Evolutionary conservation across 37 sponge, comb jelly and placozoan genomes (phyloP), one percentile per base, ranked within the genome.

Genomic region (Amphimedon queenslandica): DNA sequence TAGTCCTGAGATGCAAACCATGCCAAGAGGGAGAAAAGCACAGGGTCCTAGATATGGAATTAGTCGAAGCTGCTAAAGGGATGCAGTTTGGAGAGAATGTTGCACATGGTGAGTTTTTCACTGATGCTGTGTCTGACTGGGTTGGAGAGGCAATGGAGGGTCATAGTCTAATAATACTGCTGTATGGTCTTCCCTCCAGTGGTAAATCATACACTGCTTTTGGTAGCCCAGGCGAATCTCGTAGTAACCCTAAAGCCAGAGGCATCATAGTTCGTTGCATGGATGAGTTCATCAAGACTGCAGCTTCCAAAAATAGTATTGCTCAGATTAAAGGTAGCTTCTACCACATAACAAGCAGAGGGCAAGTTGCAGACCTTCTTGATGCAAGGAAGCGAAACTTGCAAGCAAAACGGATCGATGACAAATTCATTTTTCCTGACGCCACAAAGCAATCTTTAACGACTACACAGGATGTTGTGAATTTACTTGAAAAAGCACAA

Each of bases 121-220:
- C 73, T 24, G 16, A 75, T 57, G 42, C 55, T 30, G 25, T 87
- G 1, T 30, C 58, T 16, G 77, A 80, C 4, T 30, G 6, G 53
- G 63, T 76, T 2, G 2, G 29, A 2, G 41, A 23, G 1, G 40
- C 39, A 20, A 42, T 76, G 37, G 29, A 74, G 8, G 63, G 69
- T 2, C 40, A 33, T 41, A 66, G 73, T 28, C 64, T 87, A 0
- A 55, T 68, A 0, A 36, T 81, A 5, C 27, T 74, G 18, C 57
- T 69, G 10, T 87, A 87, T 39, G 88, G 88, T 0, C 61, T 47
- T 29, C 74, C 88, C 8, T 16, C 72, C 23, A 35, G 70, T 0
- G 88, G 88, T 16, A 87, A 87, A 56, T 70, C 82, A 20, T 73
- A 78, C 65, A 72, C 78, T 0, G 24, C 81, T 25, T 73, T 87